Conservation (phyloP, 2,113 vertebrate genomes). For the Psilopsiagon aurifrons region DNA sequence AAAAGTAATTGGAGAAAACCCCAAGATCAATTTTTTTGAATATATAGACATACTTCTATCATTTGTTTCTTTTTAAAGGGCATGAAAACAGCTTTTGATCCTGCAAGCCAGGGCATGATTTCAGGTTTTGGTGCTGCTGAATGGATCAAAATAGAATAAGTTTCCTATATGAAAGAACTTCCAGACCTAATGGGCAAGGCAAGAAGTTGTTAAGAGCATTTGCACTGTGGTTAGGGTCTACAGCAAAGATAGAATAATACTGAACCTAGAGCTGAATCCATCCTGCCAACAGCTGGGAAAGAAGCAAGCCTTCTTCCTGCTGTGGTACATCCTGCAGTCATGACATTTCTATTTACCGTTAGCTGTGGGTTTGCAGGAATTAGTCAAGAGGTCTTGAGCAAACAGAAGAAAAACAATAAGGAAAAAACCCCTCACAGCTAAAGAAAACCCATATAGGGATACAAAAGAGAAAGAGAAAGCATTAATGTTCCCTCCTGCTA, state of each 20-base stretch:
- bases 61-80: neutral
- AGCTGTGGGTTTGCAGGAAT: neutral
- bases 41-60: neutral
- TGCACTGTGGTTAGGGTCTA: neutral
- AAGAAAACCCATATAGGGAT: neutral
- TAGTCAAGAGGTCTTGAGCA: slow-evolving; percentile 6
- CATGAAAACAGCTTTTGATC: neutral
- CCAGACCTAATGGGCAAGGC: neutral
- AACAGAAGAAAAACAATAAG: slow-evolving; percentile 18
- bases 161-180: neutral
- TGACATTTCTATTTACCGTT: neutral
- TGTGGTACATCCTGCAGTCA: neutral
- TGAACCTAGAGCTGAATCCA: neutral
- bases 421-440: neutral
- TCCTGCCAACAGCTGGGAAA: neutral
- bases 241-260: neutral
- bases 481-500: neutral
- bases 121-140: neutral
- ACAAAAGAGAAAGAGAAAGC: neutral
- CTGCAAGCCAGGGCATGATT: neutral
- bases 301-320: neutral
- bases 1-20: neutral
- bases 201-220: neutral
- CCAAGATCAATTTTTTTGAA: neutral
- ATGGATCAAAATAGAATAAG: neutral